Percentiles rank a stretch among this genome's conserved stretches.
These are phyloP conservation scores for Gymnodraco acuticeps DNA, from an alignment of 2,797 vertebrate genomes.

Conservation along the genomic window DNA sequence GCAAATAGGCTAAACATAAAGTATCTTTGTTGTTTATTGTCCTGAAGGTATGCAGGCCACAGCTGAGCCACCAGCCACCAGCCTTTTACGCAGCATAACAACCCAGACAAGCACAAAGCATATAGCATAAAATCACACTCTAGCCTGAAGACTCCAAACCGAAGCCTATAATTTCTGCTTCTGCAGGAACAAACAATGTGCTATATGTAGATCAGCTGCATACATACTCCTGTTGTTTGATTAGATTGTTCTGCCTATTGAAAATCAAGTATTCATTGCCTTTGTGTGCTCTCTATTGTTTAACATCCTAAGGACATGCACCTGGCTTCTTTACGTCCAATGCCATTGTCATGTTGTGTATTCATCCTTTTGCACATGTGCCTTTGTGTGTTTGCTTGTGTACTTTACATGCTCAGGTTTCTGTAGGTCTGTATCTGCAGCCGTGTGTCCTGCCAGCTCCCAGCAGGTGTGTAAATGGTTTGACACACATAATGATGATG, in stretches of 20 bases:
- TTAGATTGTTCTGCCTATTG: slow-evolving; percentile 18
- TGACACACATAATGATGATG: slow-evolving; percentile 59
- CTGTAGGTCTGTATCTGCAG: slow-evolving; percentile 38
- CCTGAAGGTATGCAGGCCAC: slow-evolving; percentile 50
- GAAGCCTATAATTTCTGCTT: slow-evolving; percentile 49
- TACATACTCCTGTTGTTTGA: slow-evolving; percentile 7
- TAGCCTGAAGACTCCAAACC: slow-evolving; percentile 45
- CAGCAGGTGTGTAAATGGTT: slow-evolving; percentile 76
- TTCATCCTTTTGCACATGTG: slow-evolving; percentile 17
- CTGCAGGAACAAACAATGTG: slow-evolving; percentile 15
- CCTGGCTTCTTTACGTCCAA: slow-evolving; percentile 50
- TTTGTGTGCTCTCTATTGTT: slow-evolving; percentile 34
- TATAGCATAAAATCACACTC: slow-evolving; percentile 56
- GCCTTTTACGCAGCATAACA: slow-evolving; percentile 34
- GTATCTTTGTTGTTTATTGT: slow-evolving; percentile 47
- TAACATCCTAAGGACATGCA: slow-evolving; percentile 42
- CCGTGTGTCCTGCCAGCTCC: slow-evolving; percentile 33
- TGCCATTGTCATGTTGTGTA: slow-evolving; percentile 43
- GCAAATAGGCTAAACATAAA: slow-evolving; percentile 7
- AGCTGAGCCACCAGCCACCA: slow-evolving; percentile 27
- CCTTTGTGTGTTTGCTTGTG: slow-evolving; percentile 53
- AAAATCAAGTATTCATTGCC: slow-evolving; percentile 20
- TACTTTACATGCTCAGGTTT: slow-evolving; percentile 60
- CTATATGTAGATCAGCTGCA: slow-evolving; percentile 28
- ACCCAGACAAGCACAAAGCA: slow-evolving; percentile 17